Base-by-base conservation (phyloP, 2,797 vertebrate species). In the Gallirallus australis region DNA sequence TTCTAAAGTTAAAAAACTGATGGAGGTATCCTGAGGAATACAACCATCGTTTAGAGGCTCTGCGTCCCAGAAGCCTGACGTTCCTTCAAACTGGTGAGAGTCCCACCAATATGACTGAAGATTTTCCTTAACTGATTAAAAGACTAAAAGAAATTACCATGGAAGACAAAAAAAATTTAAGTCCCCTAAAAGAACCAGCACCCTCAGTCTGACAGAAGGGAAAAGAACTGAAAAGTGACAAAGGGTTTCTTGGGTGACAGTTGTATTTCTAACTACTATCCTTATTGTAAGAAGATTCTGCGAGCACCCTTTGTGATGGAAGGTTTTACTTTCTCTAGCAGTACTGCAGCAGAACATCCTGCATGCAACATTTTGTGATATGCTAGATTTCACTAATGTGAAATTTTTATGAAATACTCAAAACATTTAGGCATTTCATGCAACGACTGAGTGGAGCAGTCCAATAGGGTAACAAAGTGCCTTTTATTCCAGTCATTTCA, bases 401-500 rank as follows among this genome's bases (percentile, higher is more conserved):
- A 82, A 25, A 1, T 1, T 57, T 87, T 79, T 33, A 53, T 25
- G 10, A 90, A 85, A 39, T 60, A 30, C 35, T 65, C n/a, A 61
- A 65, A 91, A 90, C 8, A 84, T 31, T 64, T 53, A 48, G 31
- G 50, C 47, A 80, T 91, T 94, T 93, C 37, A 37, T 53, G 47
- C 1, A 21, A 40, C 18, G 11, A 71, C 48, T 60, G 21, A 71
- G 15, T 37, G 35, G 31, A 82, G 47, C 37, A 69, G 45, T 57
- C 28, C 37, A 93, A 31, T 2, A 0, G 0, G 4, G 13, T 61
- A 76, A 53, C 35, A 79, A 80, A 87, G 52, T 45, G 17, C 37
- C 82, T 79, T 24, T 80, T 90, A 61, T 73, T 91, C 54, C 37
- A 82, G 70, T 50, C 50, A 76, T 93, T 94, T 82, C 68, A 82